These are phyloP conservation scores for Sorex araneus DNA, from an alignment of 2,113 vertebrate species.

Conservation along the genomic window DNA sequence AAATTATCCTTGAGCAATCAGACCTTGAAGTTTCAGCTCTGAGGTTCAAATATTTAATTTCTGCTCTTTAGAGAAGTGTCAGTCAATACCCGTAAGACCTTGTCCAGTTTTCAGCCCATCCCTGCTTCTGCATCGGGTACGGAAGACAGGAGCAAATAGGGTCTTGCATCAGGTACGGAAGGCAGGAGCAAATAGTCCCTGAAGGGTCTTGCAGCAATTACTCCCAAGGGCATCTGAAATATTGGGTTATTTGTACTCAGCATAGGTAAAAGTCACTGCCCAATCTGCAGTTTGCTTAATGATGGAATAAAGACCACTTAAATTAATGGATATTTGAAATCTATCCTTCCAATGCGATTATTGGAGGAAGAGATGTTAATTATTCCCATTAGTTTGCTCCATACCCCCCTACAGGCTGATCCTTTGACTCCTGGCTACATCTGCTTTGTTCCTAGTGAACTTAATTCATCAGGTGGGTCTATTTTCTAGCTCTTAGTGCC, in stretches of 20 bases:
- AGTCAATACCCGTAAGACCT: conserved; percentile 36
- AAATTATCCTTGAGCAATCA: conserved; percentile 73
- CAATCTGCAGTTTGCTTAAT: conserved; percentile 79
- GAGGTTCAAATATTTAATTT: conserved; percentile 66
- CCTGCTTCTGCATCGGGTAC: background rate
- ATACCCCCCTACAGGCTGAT: conserved; percentile 37
- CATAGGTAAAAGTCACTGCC: conserved; percentile 55
- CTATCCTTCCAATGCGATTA: conserved; percentile 78
- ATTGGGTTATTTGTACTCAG: conserved; percentile 74
- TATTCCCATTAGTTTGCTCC: conserved; percentile 75
- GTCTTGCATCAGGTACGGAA: background rate
- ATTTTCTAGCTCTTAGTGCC: conserved; percentile 69
- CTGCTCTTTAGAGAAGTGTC: conserved; percentile 31
- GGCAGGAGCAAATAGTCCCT: background rate
- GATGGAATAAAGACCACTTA: conserved; percentile 82
- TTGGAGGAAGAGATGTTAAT: conserved; percentile 79
- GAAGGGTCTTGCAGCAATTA: conserved; percentile 10
- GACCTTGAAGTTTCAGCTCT: conserved; percentile 49
- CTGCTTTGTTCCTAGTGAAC: conserved; percentile 17
- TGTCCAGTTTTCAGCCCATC: background rate
- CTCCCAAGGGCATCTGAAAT: conserved; percentile 50
- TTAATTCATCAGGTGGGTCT: conserved; percentile 75
- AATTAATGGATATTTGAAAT: conserved; percentile 82
- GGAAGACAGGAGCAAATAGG: conserved; percentile 7
- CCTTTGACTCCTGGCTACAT: conserved; percentile 60